These are phyloP conservation scores for Asobara japonica DNA, from an alignment of 1,140 invertebrate species.

Conservation along the genomic window DNA sequence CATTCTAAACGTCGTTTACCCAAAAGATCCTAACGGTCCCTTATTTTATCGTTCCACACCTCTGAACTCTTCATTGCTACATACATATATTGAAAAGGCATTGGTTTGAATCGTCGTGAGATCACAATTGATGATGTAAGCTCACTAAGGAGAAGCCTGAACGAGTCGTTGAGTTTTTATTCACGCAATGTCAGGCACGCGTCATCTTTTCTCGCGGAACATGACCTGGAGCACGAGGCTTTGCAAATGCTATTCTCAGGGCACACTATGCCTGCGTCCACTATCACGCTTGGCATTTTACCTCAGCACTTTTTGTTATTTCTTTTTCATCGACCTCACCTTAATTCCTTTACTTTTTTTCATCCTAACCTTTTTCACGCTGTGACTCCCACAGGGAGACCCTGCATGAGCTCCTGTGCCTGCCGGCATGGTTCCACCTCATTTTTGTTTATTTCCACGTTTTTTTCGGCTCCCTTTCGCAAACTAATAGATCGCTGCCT, in stretches of 20 bases:
- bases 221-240: slow-evolving; percentile 25
- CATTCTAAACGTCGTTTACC: too few relatives aligned
- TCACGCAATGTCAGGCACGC: slow-evolving; percentile 26
- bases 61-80: too few relatives aligned
- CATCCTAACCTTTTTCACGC: neutral
- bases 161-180: neutral
- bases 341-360: neutral
- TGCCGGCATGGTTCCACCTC: neutral
- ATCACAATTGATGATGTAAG: neutral
- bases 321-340: neutral
- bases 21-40: too few relatives aligned
- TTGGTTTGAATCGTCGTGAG: too few relatives aligned
- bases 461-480: neutral
- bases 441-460: neutral
- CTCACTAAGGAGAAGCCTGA: neutral
- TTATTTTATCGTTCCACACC: too few relatives aligned
- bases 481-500: neutral
- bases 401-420: neutral
- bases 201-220: slow-evolving; percentile 19
- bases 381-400: neutral
- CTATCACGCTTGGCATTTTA: neutral
- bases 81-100: too few relatives aligned
- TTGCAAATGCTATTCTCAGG: slow-evolving; percentile 25
- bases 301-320: neutral
- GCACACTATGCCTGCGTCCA: neutral